phyloP scores from a whole-genome alignment of 2,888 invertebrate species.

The Eupithecia inturbata region DNA sequence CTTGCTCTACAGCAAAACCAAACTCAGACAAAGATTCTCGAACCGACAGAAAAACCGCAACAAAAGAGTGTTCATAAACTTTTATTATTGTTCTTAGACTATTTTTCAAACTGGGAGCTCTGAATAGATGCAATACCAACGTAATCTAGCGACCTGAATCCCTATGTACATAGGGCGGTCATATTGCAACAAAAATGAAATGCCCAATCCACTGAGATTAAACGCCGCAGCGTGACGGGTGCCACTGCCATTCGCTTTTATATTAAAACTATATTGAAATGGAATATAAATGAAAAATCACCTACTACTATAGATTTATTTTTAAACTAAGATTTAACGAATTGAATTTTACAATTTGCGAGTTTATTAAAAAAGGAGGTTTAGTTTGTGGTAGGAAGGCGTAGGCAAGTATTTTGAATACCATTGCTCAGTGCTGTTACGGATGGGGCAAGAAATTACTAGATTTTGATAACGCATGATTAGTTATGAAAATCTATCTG shows the following conservation, averaged over 20 bases:
- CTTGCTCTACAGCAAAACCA: neutral
- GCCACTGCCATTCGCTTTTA: constrained; percentile 64
- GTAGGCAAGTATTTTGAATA: neutral
- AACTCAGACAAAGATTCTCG: neutral
- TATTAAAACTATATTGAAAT: constrained; percentile 65
- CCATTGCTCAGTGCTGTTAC: neutral
- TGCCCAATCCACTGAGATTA: constrained; percentile 65
- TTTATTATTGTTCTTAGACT: neutral
- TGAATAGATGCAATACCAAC: constrained; percentile 12
- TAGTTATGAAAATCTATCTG: neutral
- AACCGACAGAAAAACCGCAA: neutral
- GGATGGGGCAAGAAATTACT: neutral
- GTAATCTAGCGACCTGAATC: constrained; percentile 19
- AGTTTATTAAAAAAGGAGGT: neutral
- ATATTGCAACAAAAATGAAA: constrained; percentile 58
- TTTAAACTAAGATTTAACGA: neutral
- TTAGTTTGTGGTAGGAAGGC: neutral
- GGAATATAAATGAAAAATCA: constrained; percentile 61
- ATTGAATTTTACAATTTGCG: neutral
- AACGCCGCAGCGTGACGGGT: constrained; percentile 56
- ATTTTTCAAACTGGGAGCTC: constrained; percentile 1
- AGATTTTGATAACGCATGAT: neutral
- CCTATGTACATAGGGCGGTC: constrained; percentile 34
- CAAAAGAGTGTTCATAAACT: neutral
- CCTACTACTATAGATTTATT: constrained; percentile 36